A percentile compares a stretch with the other conserved stretches of the same genome.
phyloP scores from a whole-genome alignment of 2,888 invertebrate genomes.

The Cephus nigrinus region DNA sequence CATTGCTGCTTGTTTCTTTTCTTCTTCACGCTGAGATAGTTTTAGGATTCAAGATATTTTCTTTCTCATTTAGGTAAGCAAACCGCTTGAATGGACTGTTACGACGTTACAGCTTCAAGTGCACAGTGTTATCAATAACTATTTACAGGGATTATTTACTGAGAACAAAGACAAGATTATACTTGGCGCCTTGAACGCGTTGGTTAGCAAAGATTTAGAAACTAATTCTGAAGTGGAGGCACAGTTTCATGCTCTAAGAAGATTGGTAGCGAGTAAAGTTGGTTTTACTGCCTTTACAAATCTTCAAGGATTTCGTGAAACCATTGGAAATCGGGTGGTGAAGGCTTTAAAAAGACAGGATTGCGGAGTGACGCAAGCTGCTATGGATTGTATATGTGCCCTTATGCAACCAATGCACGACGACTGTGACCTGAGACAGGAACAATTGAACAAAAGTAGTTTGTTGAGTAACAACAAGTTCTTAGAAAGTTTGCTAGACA shows the following conservation, averaged over 20 bases:
- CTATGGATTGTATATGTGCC: slow-evolving; percentile 96
- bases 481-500: slow-evolving; percentile 90
- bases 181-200: slow-evolving; percentile 85
- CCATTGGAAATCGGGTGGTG: slow-evolving; percentile 92
- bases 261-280: slow-evolving; percentile 96
- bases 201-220: slow-evolving; percentile 78
- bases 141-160: slow-evolving; percentile 89
- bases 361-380: slow-evolving; percentile 93
- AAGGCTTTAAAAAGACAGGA: slow-evolving; percentile 88
- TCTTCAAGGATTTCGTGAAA: slow-evolving; percentile 91
- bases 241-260: slow-evolving; percentile 92
- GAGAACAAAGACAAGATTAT: slow-evolving; percentile 99
- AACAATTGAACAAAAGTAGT: slow-evolving; percentile 97
- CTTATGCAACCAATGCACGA: slow-evolving; percentile 99
- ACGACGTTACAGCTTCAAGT: slow-evolving; percentile 52
- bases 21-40: background rate
- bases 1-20: background rate
- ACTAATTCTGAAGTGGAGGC: slow-evolving; percentile 86
- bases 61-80: slow-evolving; percentile 54
- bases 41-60: slow-evolving; percentile 5
- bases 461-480: slow-evolving; percentile 91
- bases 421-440: slow-evolving; percentile 95
- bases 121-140: slow-evolving; percentile 53
- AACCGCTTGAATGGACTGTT: slow-evolving; percentile 62
- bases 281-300: slow-evolving; percentile 97